phyloP scores from a whole-genome alignment of 64 coral and sea anemone species.

The Trachythela sp. region DNA sequence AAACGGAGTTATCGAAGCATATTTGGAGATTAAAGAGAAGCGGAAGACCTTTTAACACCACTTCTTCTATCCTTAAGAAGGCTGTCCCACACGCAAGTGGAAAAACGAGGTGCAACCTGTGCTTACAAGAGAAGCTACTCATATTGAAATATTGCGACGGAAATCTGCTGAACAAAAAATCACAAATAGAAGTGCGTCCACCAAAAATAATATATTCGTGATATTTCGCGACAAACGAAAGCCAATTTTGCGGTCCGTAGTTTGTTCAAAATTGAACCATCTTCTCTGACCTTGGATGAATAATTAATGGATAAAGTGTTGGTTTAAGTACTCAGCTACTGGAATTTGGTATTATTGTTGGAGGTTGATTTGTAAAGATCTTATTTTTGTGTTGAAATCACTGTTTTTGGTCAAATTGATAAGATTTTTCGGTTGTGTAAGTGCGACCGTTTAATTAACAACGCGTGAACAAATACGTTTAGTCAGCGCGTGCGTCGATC shows the following conservation, averaged over 20 bases:
- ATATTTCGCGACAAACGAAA: not conserved
- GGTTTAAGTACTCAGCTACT: not conserved
- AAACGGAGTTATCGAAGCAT: too few species aligned
- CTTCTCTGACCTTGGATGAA: not conserved
- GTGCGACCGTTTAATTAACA: not conserved
- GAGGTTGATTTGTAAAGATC: not conserved
- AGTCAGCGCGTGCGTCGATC: not conserved
- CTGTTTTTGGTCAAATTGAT: not conserved
- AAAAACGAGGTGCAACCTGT: too few species aligned
- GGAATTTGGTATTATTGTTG: not conserved
- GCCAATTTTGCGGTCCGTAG: not conserved
- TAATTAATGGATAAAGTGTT: not conserved
- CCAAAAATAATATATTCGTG: too few species aligned
- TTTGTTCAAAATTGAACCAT: not conserved
- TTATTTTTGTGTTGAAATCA: not conserved
- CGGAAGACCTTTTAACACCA: too few species aligned
- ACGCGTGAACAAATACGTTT: not conserved
- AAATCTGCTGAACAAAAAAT: too few species aligned
- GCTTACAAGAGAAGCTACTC: too few species aligned
- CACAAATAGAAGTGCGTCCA: too few species aligned
- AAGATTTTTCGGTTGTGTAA: not conserved
- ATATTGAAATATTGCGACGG: too few species aligned
- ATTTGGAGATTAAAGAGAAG: too few species aligned
- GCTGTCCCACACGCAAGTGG: too few species aligned
- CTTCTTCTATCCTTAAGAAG: too few species aligned